Evolutionary conservation across 2,113 vertebrate species (phyloP).

Genomic region (Corapipo altera): DNA sequence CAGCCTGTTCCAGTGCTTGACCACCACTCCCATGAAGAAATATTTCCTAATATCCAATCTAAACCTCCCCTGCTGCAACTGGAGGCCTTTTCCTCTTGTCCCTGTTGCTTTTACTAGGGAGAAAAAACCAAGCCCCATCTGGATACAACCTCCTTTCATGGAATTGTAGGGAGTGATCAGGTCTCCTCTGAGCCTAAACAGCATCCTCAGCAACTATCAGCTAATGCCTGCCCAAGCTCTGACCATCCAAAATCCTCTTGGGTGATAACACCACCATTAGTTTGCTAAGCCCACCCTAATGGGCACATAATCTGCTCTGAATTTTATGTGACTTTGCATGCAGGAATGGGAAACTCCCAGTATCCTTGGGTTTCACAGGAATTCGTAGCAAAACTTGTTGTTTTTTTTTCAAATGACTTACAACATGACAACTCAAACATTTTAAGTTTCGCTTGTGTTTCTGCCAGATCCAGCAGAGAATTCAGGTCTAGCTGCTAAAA

Average conservation of each 20-base stretch:
- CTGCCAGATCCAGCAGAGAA: not conserved
- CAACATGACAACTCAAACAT: not conserved
- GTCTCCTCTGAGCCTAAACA: not conserved
- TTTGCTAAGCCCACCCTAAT: not conserved
- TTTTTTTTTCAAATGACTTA: not conserved
- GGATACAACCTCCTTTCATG: not conserved
- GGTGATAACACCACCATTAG: not conserved
- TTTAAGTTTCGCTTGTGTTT: not conserved
- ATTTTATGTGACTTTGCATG: not conserved
- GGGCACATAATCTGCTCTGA: not conserved
- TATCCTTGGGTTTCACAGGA: not conserved
- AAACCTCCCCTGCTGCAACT: not conserved
- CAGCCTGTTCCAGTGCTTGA: not conserved
- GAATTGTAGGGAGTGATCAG: not conserved
- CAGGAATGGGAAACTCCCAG: not conserved
- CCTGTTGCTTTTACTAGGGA: rapidly evolving
- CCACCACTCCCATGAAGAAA: not conserved
- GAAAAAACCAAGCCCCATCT: not conserved
- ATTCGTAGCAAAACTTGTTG: not conserved
- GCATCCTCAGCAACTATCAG: not conserved
- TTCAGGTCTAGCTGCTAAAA: not conserved
- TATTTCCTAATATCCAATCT: not conserved
- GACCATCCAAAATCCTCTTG: not conserved
- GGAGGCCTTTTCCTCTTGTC: not conserved
- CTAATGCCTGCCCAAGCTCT: not conserved